phyloP scores from a whole-genome alignment of 2,797 vertebrate genomes.

The Oophaga sylvatica region DNA sequence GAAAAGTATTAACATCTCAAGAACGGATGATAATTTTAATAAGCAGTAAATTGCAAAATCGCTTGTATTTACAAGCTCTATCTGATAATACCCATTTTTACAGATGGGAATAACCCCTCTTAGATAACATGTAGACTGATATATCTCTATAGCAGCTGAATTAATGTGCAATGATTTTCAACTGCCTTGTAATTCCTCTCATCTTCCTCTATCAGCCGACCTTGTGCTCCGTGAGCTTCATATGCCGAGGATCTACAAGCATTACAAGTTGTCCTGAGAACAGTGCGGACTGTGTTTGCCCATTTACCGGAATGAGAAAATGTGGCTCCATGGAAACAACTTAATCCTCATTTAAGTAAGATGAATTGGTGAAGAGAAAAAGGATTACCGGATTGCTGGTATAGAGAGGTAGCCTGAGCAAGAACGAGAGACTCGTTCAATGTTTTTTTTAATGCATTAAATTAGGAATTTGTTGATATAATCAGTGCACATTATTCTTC shows the following conservation, averaged over 20 bases:
- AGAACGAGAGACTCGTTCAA: neutral
- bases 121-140: neutral
- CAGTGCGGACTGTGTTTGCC: conserved; percentile 34
- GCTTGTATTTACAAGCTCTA: no score
- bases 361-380: conserved; percentile 41
- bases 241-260: conserved; percentile 14
- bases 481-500: neutral
- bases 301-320: conserved; percentile 40
- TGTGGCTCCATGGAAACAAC: conserved; percentile 46
- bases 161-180: neutral
- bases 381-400: conserved; percentile 12
- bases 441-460: neutral
- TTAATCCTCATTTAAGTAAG: conserved; percentile 47
- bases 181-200: conserved; percentile 35
- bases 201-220: conserved; percentile 17
- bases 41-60: no score
- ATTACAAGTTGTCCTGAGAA: conserved; percentile 27
- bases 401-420: neutral
- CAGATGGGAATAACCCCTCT: no score
- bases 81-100: no score
- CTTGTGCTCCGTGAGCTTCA: conserved; percentile 12
- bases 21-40: no score
- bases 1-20: no score
- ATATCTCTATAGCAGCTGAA: neutral
- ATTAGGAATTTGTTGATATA: neutral